Percentiles rank a stretch among this genome's conserved stretches.
phyloP scores from a whole-genome alignment of 2,113 vertebrate genomes.

The Callocephalon fimbriatum region DNA sequence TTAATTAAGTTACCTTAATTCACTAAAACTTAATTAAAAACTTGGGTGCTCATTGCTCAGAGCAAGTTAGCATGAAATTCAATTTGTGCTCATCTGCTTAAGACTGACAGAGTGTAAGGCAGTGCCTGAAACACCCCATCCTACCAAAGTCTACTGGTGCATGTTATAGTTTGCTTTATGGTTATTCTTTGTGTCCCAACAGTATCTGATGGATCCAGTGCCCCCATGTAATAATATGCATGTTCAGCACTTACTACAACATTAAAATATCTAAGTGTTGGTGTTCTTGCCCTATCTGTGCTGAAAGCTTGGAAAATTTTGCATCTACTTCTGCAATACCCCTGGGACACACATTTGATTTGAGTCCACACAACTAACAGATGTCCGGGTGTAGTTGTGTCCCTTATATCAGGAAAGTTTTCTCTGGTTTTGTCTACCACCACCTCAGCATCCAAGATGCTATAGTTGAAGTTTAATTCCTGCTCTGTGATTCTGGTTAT shows the following conservation, averaged over 20 bases:
- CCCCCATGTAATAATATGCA: neutral
- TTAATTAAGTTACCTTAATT: slow-evolving; percentile 29
- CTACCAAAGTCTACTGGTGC: neutral
- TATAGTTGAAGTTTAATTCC: neutral
- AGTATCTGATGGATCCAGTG: neutral
- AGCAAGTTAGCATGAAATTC: slow-evolving; percentile 59
- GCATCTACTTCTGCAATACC: neutral
- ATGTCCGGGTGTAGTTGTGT: neutral
- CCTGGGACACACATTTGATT: neutral
- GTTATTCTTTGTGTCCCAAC: neutral
- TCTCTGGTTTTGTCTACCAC: neutral
- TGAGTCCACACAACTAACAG: neutral
- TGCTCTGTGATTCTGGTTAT: neutral
- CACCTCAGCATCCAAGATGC: rapidly evolving
- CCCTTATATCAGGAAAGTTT: neutral
- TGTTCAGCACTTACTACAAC: neutral
- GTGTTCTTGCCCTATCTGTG: neutral
- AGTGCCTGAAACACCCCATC: neutral
- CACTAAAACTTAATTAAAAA: slow-evolving; percentile 55
- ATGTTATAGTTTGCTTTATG: neutral
- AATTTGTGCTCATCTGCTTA: slow-evolving; percentile 34
- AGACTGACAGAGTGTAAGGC: neutral
- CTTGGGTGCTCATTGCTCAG: neutral
- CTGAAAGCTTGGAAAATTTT: neutral
- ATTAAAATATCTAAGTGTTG: neutral